Conservation (phyloP, 2,113 vertebrate genomes). For the Triplophysa tibetana region DNA sequence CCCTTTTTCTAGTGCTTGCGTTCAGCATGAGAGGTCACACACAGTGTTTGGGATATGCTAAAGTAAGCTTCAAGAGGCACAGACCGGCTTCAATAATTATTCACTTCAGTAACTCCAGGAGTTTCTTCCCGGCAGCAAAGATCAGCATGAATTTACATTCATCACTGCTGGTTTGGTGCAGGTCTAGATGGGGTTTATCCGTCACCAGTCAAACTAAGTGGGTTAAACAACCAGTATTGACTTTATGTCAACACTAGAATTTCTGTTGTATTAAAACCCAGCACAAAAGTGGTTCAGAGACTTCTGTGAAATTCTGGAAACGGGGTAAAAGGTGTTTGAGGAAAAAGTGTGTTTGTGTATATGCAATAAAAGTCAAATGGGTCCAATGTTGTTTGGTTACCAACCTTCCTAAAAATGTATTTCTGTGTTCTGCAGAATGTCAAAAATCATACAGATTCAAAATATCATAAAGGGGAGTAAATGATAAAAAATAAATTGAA, state of each 20-base stretch:
- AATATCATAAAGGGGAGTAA: no score
- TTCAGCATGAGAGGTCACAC: neutral
- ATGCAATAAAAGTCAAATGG: no score
- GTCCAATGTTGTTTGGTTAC: no score
- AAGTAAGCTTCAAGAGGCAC: neutral
- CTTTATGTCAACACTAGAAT: neutral
- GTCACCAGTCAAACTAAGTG: neutral
- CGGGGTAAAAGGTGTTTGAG: no score
- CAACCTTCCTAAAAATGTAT: no score
- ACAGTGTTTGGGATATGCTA: neutral
- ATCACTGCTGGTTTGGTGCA: neutral
- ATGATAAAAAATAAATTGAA: no score
- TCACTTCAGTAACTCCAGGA: neutral
- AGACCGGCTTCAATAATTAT: slow-evolving; percentile 10
- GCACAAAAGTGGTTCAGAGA: no score
- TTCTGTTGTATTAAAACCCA: no score
- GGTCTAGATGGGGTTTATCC: neutral
- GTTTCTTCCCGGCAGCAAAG: neutral
- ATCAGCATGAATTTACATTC: neutral
- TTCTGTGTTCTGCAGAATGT: no score
- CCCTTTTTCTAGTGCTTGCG: neutral
- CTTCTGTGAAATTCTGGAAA: no score
- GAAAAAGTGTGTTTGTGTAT: no score
- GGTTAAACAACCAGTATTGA: neutral
- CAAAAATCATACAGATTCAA: no score